phyloP scores from a whole-genome alignment of 2,113 vertebrate genomes.

The Plotosus lineatus region DNA sequence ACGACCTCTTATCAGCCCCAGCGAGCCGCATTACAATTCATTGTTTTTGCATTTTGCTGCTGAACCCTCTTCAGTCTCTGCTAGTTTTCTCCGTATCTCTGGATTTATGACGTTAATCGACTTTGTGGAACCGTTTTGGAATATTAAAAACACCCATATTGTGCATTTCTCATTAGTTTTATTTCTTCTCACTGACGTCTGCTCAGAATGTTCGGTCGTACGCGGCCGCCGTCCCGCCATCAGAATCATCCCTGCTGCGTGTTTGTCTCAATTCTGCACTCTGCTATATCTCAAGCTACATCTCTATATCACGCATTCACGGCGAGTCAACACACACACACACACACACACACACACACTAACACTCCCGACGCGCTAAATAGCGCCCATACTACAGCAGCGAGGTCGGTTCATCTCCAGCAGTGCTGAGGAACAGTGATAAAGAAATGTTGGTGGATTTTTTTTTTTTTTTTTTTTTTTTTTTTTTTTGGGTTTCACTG shows the following conservation, averaged over 20 bases:
- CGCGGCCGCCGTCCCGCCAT: not conserved
- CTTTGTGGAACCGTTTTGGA: conserved; percentile 64
- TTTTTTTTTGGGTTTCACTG: too few species aligned
- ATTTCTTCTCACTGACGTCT: not conserved
- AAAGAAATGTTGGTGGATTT: too few species aligned
- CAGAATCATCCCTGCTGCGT: not conserved
- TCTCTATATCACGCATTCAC: too few species aligned
- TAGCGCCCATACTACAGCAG: not conserved
- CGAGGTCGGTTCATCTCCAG: not conserved
- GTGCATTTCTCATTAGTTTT: not conserved
- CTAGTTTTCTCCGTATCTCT: conserved; percentile 66
- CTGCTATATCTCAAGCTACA: too few species aligned
- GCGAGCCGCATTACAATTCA: conserved; percentile 78
- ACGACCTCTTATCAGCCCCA: conserved; percentile 69
- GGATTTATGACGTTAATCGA: conserved; percentile 75
- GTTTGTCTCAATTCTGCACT: too few species aligned
- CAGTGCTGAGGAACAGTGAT: too few species aligned
- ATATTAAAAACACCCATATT: conserved; percentile 48
- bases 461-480: too few species aligned
- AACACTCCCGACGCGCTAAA: not conserved
- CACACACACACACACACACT: not conserved
- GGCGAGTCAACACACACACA: not conserved
- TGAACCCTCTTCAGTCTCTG: conserved; percentile 57
- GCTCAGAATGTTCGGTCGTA: not conserved
- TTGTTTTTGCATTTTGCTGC: conserved; percentile 70